Evolutionary conservation across 2,888 invertebrate genomes (phyloP), one percentile per base, ranked within the genome.

Genomic region (Physocephala rufipes): DNA sequence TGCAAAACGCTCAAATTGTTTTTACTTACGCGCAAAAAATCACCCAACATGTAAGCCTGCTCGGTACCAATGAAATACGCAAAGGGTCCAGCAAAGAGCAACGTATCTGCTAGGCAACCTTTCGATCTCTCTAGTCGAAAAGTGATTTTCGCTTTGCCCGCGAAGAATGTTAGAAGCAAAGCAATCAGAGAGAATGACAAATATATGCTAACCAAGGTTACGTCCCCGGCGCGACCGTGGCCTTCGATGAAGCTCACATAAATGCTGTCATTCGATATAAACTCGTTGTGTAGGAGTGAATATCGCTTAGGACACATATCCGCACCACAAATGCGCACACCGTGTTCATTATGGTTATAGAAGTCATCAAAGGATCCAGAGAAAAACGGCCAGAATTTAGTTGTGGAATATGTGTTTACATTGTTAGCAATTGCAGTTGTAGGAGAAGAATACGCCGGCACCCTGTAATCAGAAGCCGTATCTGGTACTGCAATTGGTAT

Each of bases 1-100:
- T 24, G 1, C 19, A 26, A 15, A 26, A 45, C 15, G 12, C 28
- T 12, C 4, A 9, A 7, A 7, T 26, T 12, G 26, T 7, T 19
- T n/a, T 47, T 28, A 74, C 80, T 82, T 80, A 92, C 93, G 89
- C 93, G 91, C 82, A 93, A 90, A 84, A 94, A 94, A 80, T 94
- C 94, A 12, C 92, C 91, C 82, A 92, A 90, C 87, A 95, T 93
- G 83, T 94, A 94, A 76, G 93, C 94, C 86, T 94, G 94, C 84
- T 94, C 94, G 72, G 94, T 88, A 73, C 94, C 94, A 75, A 94
- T 93, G 80, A 94, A 95, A 55, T 93, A 87, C 3, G 93, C 92
- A 85, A 94, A 88, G 0, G 94, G 94, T 0, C 91, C 91, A 1
- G 92, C 91, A 49, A 93, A 89, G 77, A 92, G 88, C 49, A 93